Evolutionary conservation across 2,113 vertebrate species (phyloP).

Genomic region (Anas platyrhynchos): DNA sequence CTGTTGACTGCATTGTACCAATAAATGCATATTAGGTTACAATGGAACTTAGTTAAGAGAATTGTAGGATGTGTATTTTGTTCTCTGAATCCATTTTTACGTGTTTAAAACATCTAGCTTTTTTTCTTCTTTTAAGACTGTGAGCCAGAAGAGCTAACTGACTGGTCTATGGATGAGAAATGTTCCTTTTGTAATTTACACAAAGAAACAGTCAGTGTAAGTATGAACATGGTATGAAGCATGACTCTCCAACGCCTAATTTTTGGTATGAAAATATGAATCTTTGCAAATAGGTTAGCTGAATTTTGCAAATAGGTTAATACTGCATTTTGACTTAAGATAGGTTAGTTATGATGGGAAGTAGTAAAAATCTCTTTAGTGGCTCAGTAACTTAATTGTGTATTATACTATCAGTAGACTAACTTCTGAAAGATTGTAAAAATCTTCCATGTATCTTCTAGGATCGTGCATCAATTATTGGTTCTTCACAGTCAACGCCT

Average conservation of each 20-base stretch:
- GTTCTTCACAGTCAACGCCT: constrained; percentile 91
- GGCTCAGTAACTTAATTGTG: background rate
- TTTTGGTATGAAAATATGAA: background rate
- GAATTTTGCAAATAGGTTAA: background rate
- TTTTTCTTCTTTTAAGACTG: constrained; percentile 86
- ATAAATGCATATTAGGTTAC: background rate
- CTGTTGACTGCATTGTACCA: background rate
- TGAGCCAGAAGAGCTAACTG: constrained; percentile 95
- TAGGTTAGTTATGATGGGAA: background rate
- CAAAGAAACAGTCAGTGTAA: constrained; percentile 94
- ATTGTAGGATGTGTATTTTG: background rate
- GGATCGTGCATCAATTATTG: constrained; percentile 85
- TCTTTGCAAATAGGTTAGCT: background rate
- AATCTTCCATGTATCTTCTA: constrained; percentile 66
- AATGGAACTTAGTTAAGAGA: background rate
- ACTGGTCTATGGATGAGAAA: constrained; percentile 95
- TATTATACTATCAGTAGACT: background rate
- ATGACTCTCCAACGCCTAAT: background rate
- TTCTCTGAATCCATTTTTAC: constrained; percentile 55
- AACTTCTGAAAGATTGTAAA: background rate
- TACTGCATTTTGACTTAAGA: background rate
- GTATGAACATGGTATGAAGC: constrained; percentile 66
- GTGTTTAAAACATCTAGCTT: constrained; percentile 66
- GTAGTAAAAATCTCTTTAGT: background rate
- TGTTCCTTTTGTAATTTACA: constrained; percentile 96